Evolutionary conservation across 2,888 invertebrate genomes (phyloP), one percentile per base, ranked within the genome.

Genomic region (Zhuqinia jingwanae): DNA sequence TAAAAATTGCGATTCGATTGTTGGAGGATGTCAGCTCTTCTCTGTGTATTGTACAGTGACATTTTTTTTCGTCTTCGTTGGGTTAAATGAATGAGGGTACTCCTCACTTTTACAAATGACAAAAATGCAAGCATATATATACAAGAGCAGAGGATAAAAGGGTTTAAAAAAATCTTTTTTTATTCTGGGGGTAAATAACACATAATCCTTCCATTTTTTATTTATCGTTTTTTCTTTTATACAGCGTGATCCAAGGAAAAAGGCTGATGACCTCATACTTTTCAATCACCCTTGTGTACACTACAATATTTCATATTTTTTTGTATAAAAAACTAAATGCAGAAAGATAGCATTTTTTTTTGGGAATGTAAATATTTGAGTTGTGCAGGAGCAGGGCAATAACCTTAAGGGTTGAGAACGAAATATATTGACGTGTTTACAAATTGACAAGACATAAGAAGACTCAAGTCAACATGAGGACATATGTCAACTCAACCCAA

Each of bases 261-360:
- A 60, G 80, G 85, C 79, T 85, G 85, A 73, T 85, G 85, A 80
- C 85, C 85, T 80, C 83, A 65, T n/a, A n/a, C n/a, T n/a, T n/a
- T n/a, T n/a, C n/a, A n/a, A n/a, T n/a, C n/a, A n/a, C n/a, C n/a
- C n/a, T 36, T 3, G 36, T 36, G 36, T 36, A 8, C 36, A 36
- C n/a, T n/a, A 8, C 36, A 36, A 36, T 8, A 6, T 3, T 36
- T 36, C 36, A 36, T 36, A 36, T 36, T 36, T 36, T 65, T 2
- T 58, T 36, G 53, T 50, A 30, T 17, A 36, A 36, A 36, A 36
- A 50, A 50, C n/a, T n/a, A 50, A n/a, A 56, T 56, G 22, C 20
- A 56, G 20, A 56, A 56, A 56, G 20, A 5, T 17, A 56, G 56
- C 56, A 56, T 3, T 56, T 56, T 20, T 56, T 56, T 3, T 60